Conservation (phyloP, 2,888 invertebrate species). For the Conops quadrifasciatus region DNA sequence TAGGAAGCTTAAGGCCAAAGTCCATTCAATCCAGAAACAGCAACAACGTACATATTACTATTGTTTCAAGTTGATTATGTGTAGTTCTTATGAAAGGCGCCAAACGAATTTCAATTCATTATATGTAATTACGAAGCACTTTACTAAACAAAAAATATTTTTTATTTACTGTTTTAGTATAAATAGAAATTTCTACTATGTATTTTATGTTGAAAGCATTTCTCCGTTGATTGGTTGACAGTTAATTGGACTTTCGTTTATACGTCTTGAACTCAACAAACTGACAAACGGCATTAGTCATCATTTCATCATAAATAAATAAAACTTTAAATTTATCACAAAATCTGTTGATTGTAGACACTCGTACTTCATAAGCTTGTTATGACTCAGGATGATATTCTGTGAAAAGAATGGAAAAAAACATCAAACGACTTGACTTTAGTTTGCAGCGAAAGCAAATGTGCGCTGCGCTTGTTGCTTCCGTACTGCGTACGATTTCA, state of each 20-base stretch:
- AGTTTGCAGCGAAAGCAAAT: neutral
- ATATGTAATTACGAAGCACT: too few relatives aligned
- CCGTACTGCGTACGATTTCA: too few relatives aligned
- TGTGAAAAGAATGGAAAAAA: slow-evolving; percentile 1
- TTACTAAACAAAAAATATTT: too few relatives aligned
- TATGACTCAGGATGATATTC: slow-evolving; percentile 20
- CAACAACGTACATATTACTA: too few relatives aligned
- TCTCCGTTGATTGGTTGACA: neutral
- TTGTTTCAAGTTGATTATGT: too few relatives aligned
- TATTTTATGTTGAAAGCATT: neutral
- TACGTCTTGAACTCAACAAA: neutral
- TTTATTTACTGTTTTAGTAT: too few relatives aligned
- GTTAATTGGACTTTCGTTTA: neutral
- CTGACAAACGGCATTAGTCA: slow-evolving; percentile 21
- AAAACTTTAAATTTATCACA: slow-evolving; percentile 22
- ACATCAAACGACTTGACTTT: neutral
- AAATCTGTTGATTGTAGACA: slow-evolving; percentile 20
- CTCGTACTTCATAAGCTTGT: slow-evolving; percentile 18
- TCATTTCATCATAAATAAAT: slow-evolving; percentile 11
- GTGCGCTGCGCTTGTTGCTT: neutral
- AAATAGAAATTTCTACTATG: too few relatives aligned
- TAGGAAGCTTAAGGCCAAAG: too few relatives aligned
- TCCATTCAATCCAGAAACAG: too few relatives aligned
- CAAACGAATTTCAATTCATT: too few relatives aligned
- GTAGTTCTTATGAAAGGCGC: too few relatives aligned